Evolutionary conservation across 2,797 vertebrate species (phyloP).

Genomic region (Poeciliopsis gracilis): DNA sequence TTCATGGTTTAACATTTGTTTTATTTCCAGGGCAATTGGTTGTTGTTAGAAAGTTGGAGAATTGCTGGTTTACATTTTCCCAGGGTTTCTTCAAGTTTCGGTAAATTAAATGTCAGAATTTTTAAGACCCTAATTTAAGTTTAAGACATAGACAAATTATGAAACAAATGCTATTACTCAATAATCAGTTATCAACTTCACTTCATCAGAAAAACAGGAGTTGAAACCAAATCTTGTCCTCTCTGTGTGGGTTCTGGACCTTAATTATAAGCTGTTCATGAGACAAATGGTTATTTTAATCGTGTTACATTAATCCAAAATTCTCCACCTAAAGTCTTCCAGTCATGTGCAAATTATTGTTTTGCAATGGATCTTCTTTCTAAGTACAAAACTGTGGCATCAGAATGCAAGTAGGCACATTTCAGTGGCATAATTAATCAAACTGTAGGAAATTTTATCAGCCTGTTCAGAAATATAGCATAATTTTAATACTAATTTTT

Average conservation of each 20-base stretch:
- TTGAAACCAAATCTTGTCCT: not conserved
- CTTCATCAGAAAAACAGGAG: not conserved
- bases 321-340: slow-evolving; percentile 42
- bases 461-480: not conserved
- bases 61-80: not conserved
- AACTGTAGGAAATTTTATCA: not conserved
- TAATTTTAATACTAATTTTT: slow-evolving; percentile 3
- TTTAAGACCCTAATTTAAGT: not conserved
- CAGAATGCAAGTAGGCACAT: no score
- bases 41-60: not conserved
- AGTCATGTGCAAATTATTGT: slow-evolving; percentile 37
- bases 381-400: not conserved
- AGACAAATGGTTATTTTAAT: slow-evolving; percentile 68
- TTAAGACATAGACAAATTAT: not conserved
- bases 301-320: slow-evolving; percentile 75
- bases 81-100: not conserved
- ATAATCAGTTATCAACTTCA: not conserved
- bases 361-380: not conserved
- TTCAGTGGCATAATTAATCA: not conserved
- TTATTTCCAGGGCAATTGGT: not conserved
- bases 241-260: slow-evolving; percentile 8
- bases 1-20: slow-evolving; percentile 10
- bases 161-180: not conserved
- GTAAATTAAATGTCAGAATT: not conserved
- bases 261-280: slow-evolving; percentile 35